phyloP scores from a whole-genome alignment of 2,888 invertebrate genomes.

The Drepanosiphum platanoidis region DNA sequence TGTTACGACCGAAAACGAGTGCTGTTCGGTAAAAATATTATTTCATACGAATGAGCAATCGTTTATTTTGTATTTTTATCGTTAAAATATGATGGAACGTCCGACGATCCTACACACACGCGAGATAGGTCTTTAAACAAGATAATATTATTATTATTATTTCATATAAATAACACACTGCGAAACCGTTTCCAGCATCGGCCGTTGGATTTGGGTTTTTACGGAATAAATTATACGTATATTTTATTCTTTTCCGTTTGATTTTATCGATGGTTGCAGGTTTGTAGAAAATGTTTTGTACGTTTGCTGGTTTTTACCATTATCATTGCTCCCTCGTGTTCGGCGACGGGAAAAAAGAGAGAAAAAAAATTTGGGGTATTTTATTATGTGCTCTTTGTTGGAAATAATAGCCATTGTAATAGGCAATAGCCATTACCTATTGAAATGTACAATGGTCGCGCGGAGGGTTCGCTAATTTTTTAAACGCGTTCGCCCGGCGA shows the following conservation, averaged over 20 bases:
- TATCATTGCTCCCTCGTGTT: slow-evolving; percentile 31
- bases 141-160: no score
- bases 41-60: no score
- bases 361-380: slow-evolving; percentile 38
- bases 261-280: slow-evolving; percentile 35
- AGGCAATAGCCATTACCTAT: slow-evolving; percentile 44
- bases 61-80: no score
- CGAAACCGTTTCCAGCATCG: no score
- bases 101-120: no score
- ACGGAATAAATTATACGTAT: not conserved
- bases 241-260: slow-evolving; percentile 3
- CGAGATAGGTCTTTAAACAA: no score
- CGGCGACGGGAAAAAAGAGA: slow-evolving; percentile 15
- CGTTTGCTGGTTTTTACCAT: slow-evolving; percentile 46
- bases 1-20: no score
- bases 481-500: slow-evolving; percentile 20
- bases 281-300: slow-evolving; percentile 37
- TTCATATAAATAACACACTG: no score
- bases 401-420: slow-evolving; percentile 51
- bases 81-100: no score
- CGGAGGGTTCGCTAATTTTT: slow-evolving; percentile 51
- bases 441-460: slow-evolving; percentile 14
- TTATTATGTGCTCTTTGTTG: slow-evolving; percentile 48
- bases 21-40: no score
- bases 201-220: not conserved